Conservation (phyloP, 1,140 invertebrate genomes). For the Acyrthosiphon pisum region DNA sequence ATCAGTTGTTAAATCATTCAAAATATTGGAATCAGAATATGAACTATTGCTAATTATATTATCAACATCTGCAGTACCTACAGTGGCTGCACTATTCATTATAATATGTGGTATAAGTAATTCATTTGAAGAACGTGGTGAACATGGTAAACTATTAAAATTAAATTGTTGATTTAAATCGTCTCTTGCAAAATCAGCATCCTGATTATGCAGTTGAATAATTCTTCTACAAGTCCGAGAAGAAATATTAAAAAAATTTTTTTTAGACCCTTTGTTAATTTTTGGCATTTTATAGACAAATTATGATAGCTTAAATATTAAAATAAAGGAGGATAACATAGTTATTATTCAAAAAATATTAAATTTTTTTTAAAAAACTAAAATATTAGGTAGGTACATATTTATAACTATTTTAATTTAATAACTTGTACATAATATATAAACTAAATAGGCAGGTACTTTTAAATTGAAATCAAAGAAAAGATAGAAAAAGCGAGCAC, state of each 20-base stretch:
- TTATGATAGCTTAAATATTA: no score
- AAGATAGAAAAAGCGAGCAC: no score
- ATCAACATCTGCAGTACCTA: no score
- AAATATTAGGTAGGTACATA: no score
- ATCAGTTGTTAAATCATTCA: neutral
- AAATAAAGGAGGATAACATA: no score
- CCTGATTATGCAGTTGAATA: neutral
- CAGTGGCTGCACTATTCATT: neutral
- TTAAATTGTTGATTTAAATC: neutral
- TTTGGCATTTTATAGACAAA: no score
- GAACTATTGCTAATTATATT: neutral
- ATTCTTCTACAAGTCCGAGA: conserved; percentile 40
- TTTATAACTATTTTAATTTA: no score
- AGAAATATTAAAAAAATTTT: conserved; percentile 47
- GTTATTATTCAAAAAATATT: no score
- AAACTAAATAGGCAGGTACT: no score
- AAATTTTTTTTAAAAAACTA: no score
- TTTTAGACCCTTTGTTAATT: neutral
- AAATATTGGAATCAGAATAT: neutral
- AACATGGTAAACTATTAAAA: neutral
- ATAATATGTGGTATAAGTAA: neutral
- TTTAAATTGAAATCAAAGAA: no score
- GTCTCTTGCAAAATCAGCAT: neutral
- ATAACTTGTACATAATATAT: no score
- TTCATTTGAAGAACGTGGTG: neutral